Base-by-base conservation (phyloP, 1,140 invertebrate genomes). In the Anastrepha obliqua region DNA sequence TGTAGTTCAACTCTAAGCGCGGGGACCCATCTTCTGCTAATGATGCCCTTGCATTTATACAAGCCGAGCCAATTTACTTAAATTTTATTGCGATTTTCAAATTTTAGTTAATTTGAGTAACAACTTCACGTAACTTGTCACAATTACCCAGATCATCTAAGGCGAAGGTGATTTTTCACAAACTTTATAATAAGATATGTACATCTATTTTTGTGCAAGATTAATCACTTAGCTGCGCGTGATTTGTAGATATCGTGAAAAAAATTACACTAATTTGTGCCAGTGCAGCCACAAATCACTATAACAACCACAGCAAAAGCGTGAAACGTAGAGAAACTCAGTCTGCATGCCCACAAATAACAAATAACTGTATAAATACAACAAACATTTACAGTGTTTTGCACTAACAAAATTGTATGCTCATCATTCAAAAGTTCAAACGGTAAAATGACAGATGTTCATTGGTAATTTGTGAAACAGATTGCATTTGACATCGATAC, bases 261-360 rank as follows among this genome's bases (percentile, higher is more conserved):
- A 81, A 81, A 58, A 81, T 81, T 81, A 81, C 74, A 81, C 74
- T 81, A 81, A 81, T 81, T 81, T 81, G 74, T 47, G 74, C 74
- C 74, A 81, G 6, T 29, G 64, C 11, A 62, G 15, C 60, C 17
- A n/a, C 67, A 74, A 74, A 74, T 74, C 67, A 74, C 29, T 42
- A 67, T 2, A 11, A 47, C 11, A 3, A 74, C 42, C 42, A 47
- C 13, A 67, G 44, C 17, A 74, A 74, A 74, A 39, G 39, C 67
- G 67, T 47, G 42, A n/a, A 74, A 15, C 67, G 67, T 74, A 47
- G 15, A 29, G 17, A 74, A 15, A 74, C 67, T 6, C 42, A 74
- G 11, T 39, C 0, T 67, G 20, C 29, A 65, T 65, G 17, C 42
- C 6, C 44, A 47, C 2, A 8, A 7, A 74, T 29, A 39, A 0